Evolutionary conservation across 2,797 vertebrate species (phyloP).

Genomic region (Menidia menidia): DNA sequence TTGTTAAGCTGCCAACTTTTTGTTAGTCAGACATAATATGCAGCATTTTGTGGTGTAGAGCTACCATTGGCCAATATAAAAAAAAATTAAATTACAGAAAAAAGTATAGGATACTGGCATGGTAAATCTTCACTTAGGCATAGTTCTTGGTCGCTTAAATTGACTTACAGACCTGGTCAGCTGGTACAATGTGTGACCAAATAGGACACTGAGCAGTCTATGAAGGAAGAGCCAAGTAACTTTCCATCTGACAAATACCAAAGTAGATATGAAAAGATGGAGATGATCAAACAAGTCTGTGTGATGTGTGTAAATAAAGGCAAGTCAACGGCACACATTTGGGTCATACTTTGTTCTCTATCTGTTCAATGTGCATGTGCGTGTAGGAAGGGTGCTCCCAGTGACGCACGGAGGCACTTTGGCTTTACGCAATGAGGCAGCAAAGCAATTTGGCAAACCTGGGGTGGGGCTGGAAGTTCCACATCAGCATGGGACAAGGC

Average conservation of each 20-base stretch:
- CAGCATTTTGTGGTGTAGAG: background rate
- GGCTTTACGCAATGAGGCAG: conserved; percentile 69
- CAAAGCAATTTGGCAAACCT: conserved; percentile 58
- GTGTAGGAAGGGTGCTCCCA: conserved; percentile 70
- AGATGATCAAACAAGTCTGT: conserved; percentile 35
- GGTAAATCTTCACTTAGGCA: conserved; percentile 23
- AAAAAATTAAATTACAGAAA: conserved; percentile 16
- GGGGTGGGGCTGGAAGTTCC: conserved; percentile 66
- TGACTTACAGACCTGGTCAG: too few species aligned
- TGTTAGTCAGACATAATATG: conserved; percentile 5
- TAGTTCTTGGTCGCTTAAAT: conserved; percentile 1
- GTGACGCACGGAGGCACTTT: conserved; percentile 77
- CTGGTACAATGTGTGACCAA: conserved; percentile 19
- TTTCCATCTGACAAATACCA: conserved; percentile 24
- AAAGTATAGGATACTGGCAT: too few species aligned
- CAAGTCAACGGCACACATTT: conserved; percentile 17
- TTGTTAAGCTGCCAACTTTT: conserved; percentile 20
- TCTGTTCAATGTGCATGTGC: conserved; percentile 41
- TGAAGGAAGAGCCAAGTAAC: conserved; percentile 20
- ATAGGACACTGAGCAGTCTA: conserved; percentile 25
- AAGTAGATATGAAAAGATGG: conserved; percentile 24
- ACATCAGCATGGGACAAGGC: conserved; percentile 54
- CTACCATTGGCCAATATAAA: conserved; percentile 12
- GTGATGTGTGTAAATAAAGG: conserved; percentile 57
- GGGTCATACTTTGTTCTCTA: conserved; percentile 31